Base-by-base conservation (phyloP, 1,140 invertebrate species). In the Colletes gigas region DNA sequence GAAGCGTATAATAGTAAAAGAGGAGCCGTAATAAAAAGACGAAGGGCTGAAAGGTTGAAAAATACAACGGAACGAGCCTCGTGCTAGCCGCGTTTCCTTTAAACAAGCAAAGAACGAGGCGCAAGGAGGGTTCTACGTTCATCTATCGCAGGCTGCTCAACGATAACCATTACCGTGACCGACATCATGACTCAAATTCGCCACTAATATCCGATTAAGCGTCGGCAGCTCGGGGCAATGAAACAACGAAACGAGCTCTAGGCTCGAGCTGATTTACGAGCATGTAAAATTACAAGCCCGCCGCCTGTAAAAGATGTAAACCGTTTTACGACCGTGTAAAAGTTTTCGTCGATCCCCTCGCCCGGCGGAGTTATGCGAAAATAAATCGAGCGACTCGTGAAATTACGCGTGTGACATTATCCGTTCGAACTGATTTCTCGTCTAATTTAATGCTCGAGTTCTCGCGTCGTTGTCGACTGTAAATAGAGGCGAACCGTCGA, bases 251-350 rank as follows among this genome's bases (percentile, higher is more conserved):
- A 78, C 66, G 75, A 70, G 54, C 52, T 1, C 12, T 41, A 41
- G 44, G 44, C n/a, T 14, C 50, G 67, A 12, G 4, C 14, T 21
- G 75, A 78, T 78, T 78, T 78, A 78, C 44, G 75, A 60, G 15
- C 75, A 9, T 39, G 21, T 60, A 9, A 59, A 78, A 60, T 70
- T 52, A 60, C 75, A 17, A 39, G 15, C 10, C 19, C 21, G 14
- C 52, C 60, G 60, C 15, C 60, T 76, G 52, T 47, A 67, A 76
- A 76, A 67, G n/a, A 67, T 76, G 63, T 67, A 67, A 76, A 76
- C 50, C 66, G 54, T 59, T 70, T 78, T 70, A 70, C 57, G 75
- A 78, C 7, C 66, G 44, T 15, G 9, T 60, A 19, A 60, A 50
- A 69, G 15, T 17, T 55, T 12, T 21, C 62, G 6, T 44, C 62